These are phyloP conservation scores for Drosophila nigrodunni DNA, from an alignment of 1,140 invertebrate species.

Conservation along the genomic window DNA sequence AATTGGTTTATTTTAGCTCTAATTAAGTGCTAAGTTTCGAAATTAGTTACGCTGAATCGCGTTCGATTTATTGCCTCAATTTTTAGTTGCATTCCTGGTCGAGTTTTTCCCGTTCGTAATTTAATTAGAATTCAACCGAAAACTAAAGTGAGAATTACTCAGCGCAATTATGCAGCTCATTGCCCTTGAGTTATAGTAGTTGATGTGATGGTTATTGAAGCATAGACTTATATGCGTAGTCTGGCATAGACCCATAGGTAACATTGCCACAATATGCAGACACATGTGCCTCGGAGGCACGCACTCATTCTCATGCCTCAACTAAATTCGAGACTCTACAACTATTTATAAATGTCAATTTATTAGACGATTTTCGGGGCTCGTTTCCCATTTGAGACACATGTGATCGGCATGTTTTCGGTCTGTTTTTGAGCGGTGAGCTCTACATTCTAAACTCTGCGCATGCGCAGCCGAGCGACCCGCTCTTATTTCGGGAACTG, in stretches of 20 bases:
- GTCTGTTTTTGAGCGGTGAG: slow-evolving; percentile 37
- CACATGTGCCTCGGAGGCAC: slow-evolving; percentile 65
- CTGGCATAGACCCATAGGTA: slow-evolving; percentile 36
- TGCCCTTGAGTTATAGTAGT: slow-evolving; percentile 72
- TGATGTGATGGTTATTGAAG: slow-evolving; percentile 44
- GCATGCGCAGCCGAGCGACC: slow-evolving; percentile 61
- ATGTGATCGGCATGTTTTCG: slow-evolving; percentile 69
- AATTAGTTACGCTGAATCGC: slow-evolving; percentile 18
- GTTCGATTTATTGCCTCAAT: slow-evolving; percentile 18
- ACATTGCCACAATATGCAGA: slow-evolving; percentile 69
- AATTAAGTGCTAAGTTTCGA: slow-evolving; percentile 6
- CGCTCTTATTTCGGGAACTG: slow-evolving; percentile 59
- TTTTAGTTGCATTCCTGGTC: slow-evolving; percentile 21
- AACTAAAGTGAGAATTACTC: slow-evolving; percentile 81
- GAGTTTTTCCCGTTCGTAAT: slow-evolving; percentile 18
- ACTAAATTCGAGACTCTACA: slow-evolving; percentile 23
- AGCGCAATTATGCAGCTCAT: slow-evolving; percentile 82
- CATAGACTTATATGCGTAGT: slow-evolving; percentile 33
- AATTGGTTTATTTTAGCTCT: not conserved
- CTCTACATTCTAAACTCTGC: slow-evolving; percentile 41
- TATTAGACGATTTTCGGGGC: slow-evolving; percentile 68
- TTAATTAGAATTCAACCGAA: slow-evolving; percentile 59
- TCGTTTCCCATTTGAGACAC: slow-evolving; percentile 38
- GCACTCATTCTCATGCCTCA: slow-evolving; percentile 48
- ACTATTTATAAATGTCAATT: slow-evolving; percentile 68